phyloP scores from a whole-genome alignment of 2,113 vertebrate species.

The Garra rufa region DNA sequence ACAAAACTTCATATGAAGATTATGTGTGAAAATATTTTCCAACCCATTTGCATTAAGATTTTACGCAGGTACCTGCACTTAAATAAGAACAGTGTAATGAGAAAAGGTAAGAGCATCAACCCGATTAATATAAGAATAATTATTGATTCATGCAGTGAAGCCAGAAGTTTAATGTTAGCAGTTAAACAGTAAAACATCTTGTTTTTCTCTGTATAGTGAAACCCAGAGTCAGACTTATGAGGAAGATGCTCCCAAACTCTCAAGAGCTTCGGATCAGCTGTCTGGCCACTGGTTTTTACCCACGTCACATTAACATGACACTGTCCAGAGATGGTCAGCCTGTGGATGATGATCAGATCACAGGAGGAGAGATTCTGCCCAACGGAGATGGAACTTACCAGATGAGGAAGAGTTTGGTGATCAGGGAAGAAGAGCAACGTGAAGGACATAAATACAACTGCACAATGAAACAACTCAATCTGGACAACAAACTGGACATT shows the following conservation, averaged over 20 bases:
- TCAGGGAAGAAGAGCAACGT: not conserved
- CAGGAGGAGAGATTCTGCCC: constrained; percentile 11
- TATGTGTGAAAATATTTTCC: not conserved
- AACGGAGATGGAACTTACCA: constrained; percentile 45
- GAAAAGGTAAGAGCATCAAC: not conserved
- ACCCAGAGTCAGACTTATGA: constrained; percentile 37
- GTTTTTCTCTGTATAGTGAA: constrained; percentile 11
- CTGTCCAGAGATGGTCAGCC: not conserved
- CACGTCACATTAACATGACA: too few relatives aligned
- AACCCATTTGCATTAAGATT: not conserved
- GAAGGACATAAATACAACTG: constrained; percentile 22
- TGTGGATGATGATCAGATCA: constrained; percentile 1
- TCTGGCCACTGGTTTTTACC: constrained; percentile 36
- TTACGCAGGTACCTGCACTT: not conserved
- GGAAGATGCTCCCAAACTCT: not conserved
- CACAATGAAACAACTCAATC: constrained; percentile 12
- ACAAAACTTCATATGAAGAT: not conserved
- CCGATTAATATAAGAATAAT: not conserved
- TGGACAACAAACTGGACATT: constrained; percentile 36
- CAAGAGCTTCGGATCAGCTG: constrained; percentile 21
- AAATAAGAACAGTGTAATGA: not conserved
- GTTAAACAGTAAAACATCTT: not conserved
- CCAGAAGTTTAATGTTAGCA: not conserved
- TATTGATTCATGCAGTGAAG: not conserved
- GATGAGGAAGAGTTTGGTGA: constrained; percentile 29